These are phyloP conservation scores for Tylochromis polylepis DNA, from an alignment of 2,113 vertebrate species.

Conservation along the genomic window DNA sequence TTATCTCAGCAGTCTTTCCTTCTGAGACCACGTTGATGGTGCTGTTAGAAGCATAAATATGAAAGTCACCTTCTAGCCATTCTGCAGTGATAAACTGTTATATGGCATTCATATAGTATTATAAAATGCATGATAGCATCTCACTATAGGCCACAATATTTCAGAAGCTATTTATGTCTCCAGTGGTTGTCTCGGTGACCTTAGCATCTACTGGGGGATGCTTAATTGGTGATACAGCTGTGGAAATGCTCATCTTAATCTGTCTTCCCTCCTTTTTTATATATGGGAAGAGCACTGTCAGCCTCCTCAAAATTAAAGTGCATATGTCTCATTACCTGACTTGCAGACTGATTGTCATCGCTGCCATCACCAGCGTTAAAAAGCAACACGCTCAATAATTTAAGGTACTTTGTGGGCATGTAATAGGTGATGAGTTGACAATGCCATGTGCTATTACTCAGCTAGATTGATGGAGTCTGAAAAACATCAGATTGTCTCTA, in stretches of 20 bases:
- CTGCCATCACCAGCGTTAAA: background rate
- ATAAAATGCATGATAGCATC: background rate
- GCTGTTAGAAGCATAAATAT: background rate
- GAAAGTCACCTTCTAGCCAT: slow-evolving; percentile 3
- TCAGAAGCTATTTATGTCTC: background rate
- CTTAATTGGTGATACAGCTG: background rate
- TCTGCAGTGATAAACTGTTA: background rate
- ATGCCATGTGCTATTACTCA: slow-evolving; percentile 4
- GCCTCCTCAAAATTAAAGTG: background rate
- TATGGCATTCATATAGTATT: background rate
- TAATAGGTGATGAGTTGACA: background rate
- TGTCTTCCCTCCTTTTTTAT: background rate
- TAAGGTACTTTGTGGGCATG: background rate
- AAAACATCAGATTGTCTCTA: slow-evolving; percentile 15
- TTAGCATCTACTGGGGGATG: background rate
- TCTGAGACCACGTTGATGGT: background rate
- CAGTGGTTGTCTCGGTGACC: background rate
- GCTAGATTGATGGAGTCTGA: background rate
- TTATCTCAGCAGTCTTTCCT: background rate
- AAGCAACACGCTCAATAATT: background rate
- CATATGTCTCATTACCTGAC: background rate
- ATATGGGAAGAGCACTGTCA: background rate
- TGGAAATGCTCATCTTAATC: background rate
- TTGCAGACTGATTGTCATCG: background rate
- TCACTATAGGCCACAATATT: background rate